Evolutionary conservation across 2,113 vertebrate genomes (phyloP).

Genomic region (Gnathonemus longibarbis): DNA sequence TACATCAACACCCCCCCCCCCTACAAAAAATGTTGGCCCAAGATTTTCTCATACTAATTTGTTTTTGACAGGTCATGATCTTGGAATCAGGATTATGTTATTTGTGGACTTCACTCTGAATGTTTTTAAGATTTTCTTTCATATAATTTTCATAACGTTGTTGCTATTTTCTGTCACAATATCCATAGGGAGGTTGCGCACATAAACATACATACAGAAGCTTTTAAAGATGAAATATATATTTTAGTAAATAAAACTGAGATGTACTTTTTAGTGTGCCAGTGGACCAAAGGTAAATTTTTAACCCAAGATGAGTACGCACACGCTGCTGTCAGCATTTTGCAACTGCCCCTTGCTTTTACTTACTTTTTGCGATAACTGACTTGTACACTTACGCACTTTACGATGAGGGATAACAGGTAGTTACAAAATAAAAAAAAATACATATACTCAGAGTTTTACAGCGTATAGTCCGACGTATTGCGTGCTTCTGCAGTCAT

Average conservation of each 20-base stretch:
- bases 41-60: not conserved
- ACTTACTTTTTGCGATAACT: not conserved
- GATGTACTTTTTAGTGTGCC: not conserved
- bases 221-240: not conserved
- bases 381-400: not conserved
- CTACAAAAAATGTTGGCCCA: not conserved
- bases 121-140: not conserved
- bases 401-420: not conserved
- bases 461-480: not conserved
- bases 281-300: not conserved
- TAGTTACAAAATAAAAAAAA: not conserved
- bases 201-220: not conserved
- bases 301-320: not conserved
- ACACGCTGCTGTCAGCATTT: not conserved
- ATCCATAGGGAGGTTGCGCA: not conserved
- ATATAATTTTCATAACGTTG: not conserved
- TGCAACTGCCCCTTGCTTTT: not conserved
- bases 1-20: not conserved
- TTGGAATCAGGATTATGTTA: not conserved
- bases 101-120: not conserved
- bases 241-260: not conserved
- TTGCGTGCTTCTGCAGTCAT: not conserved
- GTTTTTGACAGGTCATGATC: not conserved
- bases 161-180: not conserved
- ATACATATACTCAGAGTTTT: not conserved